A percentile compares a stretch with the other conserved stretches of the same genome.
Conservation (phyloP, 2,888 invertebrate species). For the Stenotaenia linearis region DNA sequence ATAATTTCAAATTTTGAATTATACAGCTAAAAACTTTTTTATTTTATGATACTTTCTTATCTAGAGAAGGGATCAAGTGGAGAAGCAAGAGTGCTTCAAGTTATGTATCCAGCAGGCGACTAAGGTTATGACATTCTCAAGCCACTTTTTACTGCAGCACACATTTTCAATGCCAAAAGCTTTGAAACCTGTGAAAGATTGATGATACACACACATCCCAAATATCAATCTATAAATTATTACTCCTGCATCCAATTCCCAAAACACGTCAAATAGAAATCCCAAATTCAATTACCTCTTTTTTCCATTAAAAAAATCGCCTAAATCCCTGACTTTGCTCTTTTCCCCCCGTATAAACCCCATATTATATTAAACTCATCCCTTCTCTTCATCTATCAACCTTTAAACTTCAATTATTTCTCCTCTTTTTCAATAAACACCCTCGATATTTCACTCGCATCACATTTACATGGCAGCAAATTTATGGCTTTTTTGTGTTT, state of each 20-base stretch:
- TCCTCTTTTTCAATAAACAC: too few relatives aligned
- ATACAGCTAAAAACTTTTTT: background rate
- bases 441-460: too few relatives aligned
- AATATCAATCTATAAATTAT: background rate
- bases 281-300: background rate
- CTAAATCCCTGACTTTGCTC: too few relatives aligned
- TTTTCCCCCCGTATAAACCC: too few relatives aligned
- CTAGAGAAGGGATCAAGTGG: background rate
- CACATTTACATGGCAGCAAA: too few relatives aligned
- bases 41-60: background rate
- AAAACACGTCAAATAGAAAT: background rate
- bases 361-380: too few relatives aligned
- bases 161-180: background rate
- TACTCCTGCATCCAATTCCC: background rate
- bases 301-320: background rate
- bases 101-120: constrained; percentile 4
- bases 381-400: too few relatives aligned
- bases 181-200: background rate
- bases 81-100: background rate
- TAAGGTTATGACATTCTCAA: constrained; percentile 5
- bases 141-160: background rate
- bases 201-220: background rate
- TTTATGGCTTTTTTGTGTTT: too few relatives aligned
- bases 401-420: too few relatives aligned
- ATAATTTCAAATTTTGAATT: background rate